These are phyloP conservation scores for Littorina saxatilis DNA, from an alignment of 1,140 invertebrate genomes.

Conservation along the genomic window DNA sequence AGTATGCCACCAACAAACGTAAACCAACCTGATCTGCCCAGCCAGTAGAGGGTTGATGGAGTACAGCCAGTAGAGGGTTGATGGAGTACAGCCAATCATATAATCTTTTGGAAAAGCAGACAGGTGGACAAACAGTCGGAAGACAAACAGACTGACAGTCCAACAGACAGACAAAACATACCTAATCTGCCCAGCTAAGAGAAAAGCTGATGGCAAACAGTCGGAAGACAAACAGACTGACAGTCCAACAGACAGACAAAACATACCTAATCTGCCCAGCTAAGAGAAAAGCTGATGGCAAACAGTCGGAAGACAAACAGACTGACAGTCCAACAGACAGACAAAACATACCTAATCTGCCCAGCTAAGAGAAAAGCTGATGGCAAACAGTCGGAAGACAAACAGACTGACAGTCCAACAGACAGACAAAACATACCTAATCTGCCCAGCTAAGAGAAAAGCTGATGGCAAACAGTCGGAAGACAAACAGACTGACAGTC, in stretches of 20 bases:
- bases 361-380: slow-evolving; percentile 98
- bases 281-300: slow-evolving; percentile 96
- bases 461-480: too few relatives aligned
- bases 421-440: too few relatives aligned
- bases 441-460: too few relatives aligned
- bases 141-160: not conserved
- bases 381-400: slow-evolving; percentile 76
- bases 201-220: slow-evolving; percentile 90
- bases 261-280: slow-evolving; percentile 92
- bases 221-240: not conserved
- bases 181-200: slow-evolving; percentile 96
- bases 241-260: too few relatives aligned
- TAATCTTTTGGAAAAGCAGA: too few relatives aligned
- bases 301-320: not conserved
- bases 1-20: not conserved
- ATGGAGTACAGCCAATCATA: slow-evolving; percentile 99
- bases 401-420: not conserved
- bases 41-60: slow-evolving; percentile 99
- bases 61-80: too few relatives aligned
- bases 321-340: too few relatives aligned
- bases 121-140: not conserved
- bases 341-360: slow-evolving; percentile 85
- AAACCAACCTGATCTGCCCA: slow-evolving; percentile 88
- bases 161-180: too few relatives aligned
- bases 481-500: too few relatives aligned